A percentile compares a stretch with the other conserved stretches of the same genome.
These are phyloP conservation scores for Alviniconcha marisindica DNA, from an alignment of 1,140 invertebrate species.

Conservation along the genomic window DNA sequence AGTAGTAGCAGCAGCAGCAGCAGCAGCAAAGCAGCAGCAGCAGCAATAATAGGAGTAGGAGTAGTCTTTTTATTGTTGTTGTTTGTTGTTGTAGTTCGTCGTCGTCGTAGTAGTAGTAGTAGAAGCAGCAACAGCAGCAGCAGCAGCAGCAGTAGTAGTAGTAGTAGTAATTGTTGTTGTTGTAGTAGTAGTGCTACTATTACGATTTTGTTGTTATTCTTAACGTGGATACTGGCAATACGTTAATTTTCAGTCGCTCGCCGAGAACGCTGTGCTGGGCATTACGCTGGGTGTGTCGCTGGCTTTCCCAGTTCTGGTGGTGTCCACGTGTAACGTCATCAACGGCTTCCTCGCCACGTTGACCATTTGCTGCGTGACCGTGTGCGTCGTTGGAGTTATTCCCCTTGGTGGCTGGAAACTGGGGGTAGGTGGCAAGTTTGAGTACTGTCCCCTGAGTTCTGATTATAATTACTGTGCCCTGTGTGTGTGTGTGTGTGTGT, in stretches of 20 bases:
- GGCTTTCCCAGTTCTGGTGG: slow-evolving; percentile 59
- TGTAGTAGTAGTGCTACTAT: too few species aligned
- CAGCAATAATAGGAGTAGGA: too few species aligned
- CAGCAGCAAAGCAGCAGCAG: too few species aligned
- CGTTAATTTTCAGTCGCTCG: slow-evolving; percentile 57
- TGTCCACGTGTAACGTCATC: slow-evolving; percentile 63
- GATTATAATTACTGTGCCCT: background rate
- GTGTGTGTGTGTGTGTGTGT: slow-evolving; percentile 19
- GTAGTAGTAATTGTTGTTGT: too few species aligned
- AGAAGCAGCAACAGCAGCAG: too few species aligned
- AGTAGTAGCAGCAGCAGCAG: too few species aligned
- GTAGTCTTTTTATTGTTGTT: too few species aligned
- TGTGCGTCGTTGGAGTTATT: slow-evolving; percentile 58
- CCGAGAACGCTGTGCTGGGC: slow-evolving; percentile 51
- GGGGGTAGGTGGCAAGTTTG: slow-evolving; percentile 48
- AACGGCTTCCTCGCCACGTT: slow-evolving; percentile 61
- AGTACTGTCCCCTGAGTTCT: background rate
- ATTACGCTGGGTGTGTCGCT: slow-evolving; percentile 56
- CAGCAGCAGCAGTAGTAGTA: too few species aligned
- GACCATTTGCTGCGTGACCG: slow-evolving; percentile 57
- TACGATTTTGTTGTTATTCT: too few species aligned
- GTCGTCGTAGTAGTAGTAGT: too few species aligned
- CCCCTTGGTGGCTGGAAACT: slow-evolving; percentile 61
- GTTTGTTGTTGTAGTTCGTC: too few species aligned
- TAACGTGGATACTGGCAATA: too few species aligned